Evolutionary conservation across 2,113 vertebrate genomes (phyloP).

Genomic region (Macrotis lagotis): DNA sequence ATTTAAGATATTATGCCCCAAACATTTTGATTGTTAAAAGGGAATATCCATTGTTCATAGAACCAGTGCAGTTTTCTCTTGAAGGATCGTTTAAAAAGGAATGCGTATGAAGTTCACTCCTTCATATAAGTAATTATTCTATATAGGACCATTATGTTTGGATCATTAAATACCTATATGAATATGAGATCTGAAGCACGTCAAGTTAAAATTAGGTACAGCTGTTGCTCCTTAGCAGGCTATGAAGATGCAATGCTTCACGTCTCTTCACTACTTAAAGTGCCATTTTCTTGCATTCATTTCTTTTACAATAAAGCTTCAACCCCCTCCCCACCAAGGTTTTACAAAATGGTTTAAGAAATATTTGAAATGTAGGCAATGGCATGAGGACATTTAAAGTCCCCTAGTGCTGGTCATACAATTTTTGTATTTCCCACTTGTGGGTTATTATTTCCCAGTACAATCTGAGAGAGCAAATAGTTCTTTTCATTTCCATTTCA

Average conservation of each 20-base stretch:
- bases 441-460: constrained; percentile 59
- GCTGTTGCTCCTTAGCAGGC: constrained; percentile 81
- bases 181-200: constrained; percentile 82
- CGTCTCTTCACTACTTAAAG: constrained; percentile 74
- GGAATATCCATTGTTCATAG: constrained; percentile 77
- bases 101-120: constrained; percentile 80
- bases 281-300: constrained; percentile 78
- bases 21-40: constrained; percentile 77
- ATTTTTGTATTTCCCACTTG: constrained; percentile 52
- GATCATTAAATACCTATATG: constrained; percentile 85
- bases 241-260: constrained; percentile 80
- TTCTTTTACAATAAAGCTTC: constrained; percentile 80
- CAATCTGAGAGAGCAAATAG: constrained; percentile 49
- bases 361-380: constrained; percentile 65
- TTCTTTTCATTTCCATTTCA: constrained; percentile 66
- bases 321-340: constrained; percentile 54
- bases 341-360: constrained; percentile 73
- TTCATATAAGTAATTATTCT: constrained; percentile 86
- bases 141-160: constrained; percentile 87
- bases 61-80: constrained; percentile 78
- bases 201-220: constrained; percentile 83
- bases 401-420: constrained; percentile 60
- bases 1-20: constrained; percentile 69
- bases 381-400: constrained; percentile 50
- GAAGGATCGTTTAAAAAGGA: constrained; percentile 81